Evolutionary conservation across 1,140 invertebrate genomes (phyloP).

Genomic region (Drosophila miranda): DNA sequence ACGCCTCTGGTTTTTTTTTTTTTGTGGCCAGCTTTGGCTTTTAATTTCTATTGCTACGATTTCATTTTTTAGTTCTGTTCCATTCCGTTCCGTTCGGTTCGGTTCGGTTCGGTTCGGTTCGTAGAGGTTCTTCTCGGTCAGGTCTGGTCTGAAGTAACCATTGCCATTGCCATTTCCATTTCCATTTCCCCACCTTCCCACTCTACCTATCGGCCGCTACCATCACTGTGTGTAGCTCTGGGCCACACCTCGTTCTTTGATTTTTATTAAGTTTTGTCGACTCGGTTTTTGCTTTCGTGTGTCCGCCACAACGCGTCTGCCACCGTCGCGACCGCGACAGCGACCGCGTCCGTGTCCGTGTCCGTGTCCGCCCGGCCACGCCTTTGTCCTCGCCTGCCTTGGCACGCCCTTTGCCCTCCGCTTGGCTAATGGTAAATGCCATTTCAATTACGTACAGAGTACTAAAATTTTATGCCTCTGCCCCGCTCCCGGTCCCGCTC

Average conservation of each 20-base stretch:
- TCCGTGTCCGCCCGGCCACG: slow-evolving; percentile 34
- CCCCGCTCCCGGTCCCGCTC: neutral
- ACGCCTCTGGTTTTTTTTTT: slow-evolving; percentile 12
- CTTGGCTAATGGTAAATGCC: slow-evolving; percentile 72
- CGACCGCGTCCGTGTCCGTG: slow-evolving; percentile 33
- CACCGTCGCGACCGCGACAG: slow-evolving; percentile 12
- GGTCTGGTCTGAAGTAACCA: slow-evolving; percentile 53
- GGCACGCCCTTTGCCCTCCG: slow-evolving; percentile 25
- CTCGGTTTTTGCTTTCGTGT: slow-evolving; percentile 54
- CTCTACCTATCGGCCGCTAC: neutral
- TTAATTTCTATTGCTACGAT: slow-evolving; percentile 67
- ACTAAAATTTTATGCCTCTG: slow-evolving; percentile 74
- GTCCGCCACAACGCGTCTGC: slow-evolving; percentile 25
- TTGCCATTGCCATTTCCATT: slow-evolving; percentile 41
- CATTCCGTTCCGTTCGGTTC: too few relatives aligned
- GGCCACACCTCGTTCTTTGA: slow-evolving; percentile 74
- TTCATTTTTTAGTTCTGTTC: slow-evolving; percentile 41
- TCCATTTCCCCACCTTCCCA: neutral
- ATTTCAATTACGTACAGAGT: slow-evolving; percentile 76
- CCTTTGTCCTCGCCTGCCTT: slow-evolving; percentile 30
- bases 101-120: neutral
- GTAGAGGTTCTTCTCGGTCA: slow-evolving; percentile 1
- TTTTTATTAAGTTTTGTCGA: slow-evolving; percentile 73
- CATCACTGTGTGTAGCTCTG: slow-evolving; percentile 11
- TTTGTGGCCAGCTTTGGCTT: slow-evolving; percentile 47